phyloP scores from a whole-genome alignment of 1,140 invertebrate species.

The Venturia canescens region DNA sequence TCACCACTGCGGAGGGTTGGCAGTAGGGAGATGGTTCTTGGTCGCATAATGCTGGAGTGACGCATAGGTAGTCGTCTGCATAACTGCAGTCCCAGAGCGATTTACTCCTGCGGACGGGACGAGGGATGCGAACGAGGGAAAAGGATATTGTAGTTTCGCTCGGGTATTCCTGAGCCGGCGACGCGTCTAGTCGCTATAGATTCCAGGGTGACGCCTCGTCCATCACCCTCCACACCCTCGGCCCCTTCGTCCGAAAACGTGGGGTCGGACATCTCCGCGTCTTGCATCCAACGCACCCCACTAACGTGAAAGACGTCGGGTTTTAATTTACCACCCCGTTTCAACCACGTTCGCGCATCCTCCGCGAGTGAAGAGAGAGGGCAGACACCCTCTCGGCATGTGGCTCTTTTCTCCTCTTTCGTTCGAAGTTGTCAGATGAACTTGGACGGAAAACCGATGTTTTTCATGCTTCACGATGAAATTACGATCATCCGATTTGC shows the following conservation, averaged over 20 bases:
- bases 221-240: slow-evolving; percentile 56
- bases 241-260: slow-evolving; percentile 14
- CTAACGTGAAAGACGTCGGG: slow-evolving; percentile 35
- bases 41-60: slow-evolving; percentile 66
- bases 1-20: slow-evolving; percentile 40
- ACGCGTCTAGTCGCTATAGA: slow-evolving; percentile 18
- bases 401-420: background rate
- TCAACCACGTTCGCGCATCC: slow-evolving; percentile 6
- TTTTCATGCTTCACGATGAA: background rate
- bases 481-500: background rate
- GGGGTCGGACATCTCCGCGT: slow-evolving; percentile 34
- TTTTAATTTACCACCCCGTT: slow-evolving; percentile 44
- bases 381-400: background rate
- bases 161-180: slow-evolving; percentile 24
- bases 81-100: slow-evolving; percentile 67
- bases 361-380: background rate
- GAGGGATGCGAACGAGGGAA: slow-evolving; percentile 11
- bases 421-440: background rate
- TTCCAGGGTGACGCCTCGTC: slow-evolving; percentile 58
- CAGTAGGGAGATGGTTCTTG: slow-evolving; percentile 56
- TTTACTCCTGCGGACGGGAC: slow-evolving; percentile 55
- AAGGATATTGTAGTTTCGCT: slow-evolving; percentile 22
- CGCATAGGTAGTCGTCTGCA: slow-evolving; percentile 68
- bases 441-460: no score
- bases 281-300: slow-evolving; percentile 47